Conservation (phyloP, 1,140 invertebrate species). For the Cephus cinctus region DNA sequence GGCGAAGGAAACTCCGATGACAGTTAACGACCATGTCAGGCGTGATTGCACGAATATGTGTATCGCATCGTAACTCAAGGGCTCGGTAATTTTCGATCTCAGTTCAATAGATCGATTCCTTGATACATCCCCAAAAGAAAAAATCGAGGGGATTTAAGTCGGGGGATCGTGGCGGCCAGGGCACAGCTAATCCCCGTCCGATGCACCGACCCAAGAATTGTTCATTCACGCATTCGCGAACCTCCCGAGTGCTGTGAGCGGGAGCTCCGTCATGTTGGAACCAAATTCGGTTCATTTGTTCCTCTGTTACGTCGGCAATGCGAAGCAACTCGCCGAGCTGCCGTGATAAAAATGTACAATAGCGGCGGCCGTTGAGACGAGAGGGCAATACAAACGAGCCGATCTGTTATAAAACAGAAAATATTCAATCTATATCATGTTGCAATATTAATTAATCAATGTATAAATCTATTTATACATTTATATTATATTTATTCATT, state of each 20-base stretch:
- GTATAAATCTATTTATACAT: too few species aligned
- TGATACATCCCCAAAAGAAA: slow-evolving; percentile 44
- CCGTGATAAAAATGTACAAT: slow-evolving; percentile 30
- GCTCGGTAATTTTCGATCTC: neutral
- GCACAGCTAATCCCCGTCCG: slow-evolving; percentile 37
- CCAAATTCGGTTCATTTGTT: slow-evolving; percentile 29
- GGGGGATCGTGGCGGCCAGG: slow-evolving; percentile 46
- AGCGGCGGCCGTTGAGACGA: slow-evolving; percentile 28
- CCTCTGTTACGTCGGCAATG: slow-evolving; percentile 22
- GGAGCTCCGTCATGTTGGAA: slow-evolving; percentile 35
- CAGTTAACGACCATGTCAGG: slow-evolving; percentile 7
- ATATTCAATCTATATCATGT: neutral
- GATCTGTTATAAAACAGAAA: slow-evolving; percentile 17
- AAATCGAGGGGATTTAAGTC: slow-evolving; percentile 48
- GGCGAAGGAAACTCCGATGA: slow-evolving; percentile 1
- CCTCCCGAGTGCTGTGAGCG: slow-evolving; percentile 16
- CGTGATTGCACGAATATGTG: neutral
- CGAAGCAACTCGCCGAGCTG: slow-evolving; percentile 28
- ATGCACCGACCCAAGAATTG: slow-evolving; percentile 40
- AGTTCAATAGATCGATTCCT: slow-evolving; percentile 32
- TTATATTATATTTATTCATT: too few species aligned
- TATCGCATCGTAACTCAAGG: neutral
- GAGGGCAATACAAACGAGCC: slow-evolving; percentile 36
- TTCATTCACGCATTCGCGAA: slow-evolving; percentile 27
- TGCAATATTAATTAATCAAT: too few species aligned